Evolutionary conservation across 2,888 invertebrate species (phyloP).

Genomic region (Morpho deidamia): DNA sequence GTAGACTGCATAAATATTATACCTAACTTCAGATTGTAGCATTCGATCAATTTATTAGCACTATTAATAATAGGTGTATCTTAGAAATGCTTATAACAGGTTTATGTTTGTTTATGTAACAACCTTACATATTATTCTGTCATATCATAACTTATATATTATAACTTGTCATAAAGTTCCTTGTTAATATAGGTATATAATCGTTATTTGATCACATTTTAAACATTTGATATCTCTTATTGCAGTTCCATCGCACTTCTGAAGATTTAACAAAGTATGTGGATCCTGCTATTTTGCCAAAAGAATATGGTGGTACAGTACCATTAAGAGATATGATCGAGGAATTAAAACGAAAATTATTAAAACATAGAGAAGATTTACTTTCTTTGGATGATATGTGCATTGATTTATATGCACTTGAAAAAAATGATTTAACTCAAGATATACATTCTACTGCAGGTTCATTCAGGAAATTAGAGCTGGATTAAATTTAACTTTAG

Average conservation of each 20-base stretch:
- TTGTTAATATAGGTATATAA: no score
- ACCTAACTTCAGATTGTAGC: not conserved
- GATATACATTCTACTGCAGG: conserved; percentile 88
- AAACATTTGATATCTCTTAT: not conserved
- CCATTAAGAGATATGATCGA: conserved; percentile 90
- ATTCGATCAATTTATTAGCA: not conserved
- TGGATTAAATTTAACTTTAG: conserved; percentile 75
- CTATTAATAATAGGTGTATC: not conserved
- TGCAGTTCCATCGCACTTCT: conserved; percentile 84
- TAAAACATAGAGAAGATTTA: conserved; percentile 81
- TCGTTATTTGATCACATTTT: no score
- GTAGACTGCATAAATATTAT: not conserved
- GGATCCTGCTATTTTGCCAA: conserved; percentile 86
- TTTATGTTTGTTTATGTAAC: no score
- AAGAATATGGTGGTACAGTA: conserved; percentile 92
- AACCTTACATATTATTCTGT: no score
- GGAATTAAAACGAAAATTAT: conserved; percentile 81
- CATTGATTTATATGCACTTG: conserved; percentile 81
- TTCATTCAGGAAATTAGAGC: conserved; percentile 89
- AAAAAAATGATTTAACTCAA: conserved; percentile 80
- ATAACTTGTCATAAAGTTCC: no score
- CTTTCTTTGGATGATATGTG: conserved; percentile 87
- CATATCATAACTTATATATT: no score
- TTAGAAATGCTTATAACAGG: no score
- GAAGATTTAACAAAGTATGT: conserved; percentile 85